Evolutionary conservation across 2,888 invertebrate species (phyloP).

Genomic region (Trisateles emortualis): DNA sequence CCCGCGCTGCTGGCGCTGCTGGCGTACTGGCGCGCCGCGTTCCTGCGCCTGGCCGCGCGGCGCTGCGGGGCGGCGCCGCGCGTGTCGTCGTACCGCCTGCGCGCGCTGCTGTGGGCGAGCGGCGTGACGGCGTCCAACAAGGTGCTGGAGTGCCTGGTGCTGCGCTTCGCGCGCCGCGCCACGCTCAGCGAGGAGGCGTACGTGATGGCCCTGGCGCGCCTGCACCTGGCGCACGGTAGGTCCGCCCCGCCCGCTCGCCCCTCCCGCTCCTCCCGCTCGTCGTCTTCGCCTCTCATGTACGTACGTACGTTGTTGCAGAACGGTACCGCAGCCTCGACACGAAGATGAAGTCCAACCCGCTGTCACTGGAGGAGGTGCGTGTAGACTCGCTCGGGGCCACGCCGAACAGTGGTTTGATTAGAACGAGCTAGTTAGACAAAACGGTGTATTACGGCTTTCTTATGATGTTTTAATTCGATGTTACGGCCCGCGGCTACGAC

Average conservation of each 20-base stretch:
- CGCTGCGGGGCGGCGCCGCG: constrained; percentile 60
- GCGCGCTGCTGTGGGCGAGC: constrained; percentile 89
- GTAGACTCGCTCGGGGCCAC: too few relatives aligned
- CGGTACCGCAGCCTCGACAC: constrained; percentile 90
- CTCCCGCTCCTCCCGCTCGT: constrained; percentile 15
- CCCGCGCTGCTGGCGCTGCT: constrained; percentile 87
- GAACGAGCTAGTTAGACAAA: too few relatives aligned
- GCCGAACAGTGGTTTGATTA: too few relatives aligned
- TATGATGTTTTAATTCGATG: too few relatives aligned
- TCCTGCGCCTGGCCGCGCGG: constrained; percentile 48
- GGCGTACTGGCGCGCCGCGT: constrained; percentile 66
- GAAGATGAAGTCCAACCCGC: constrained; percentile 90
- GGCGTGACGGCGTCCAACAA: constrained; percentile 89
- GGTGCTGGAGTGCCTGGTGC: constrained; percentile 90
- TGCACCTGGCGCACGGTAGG: constrained; percentile 72
- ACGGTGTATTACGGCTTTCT: too few relatives aligned
- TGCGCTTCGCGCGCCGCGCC: constrained; percentile 88
- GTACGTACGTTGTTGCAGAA: constrained; percentile 79
- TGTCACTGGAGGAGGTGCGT: constrained; percentile 90
- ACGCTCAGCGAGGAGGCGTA: constrained; percentile 87
- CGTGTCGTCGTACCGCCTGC: constrained; percentile 81
- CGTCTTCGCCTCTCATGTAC: neutral
- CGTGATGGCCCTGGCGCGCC: constrained; percentile 84
- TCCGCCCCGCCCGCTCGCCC: constrained; percentile 23
- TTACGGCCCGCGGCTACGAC: too few relatives aligned